Evolutionary conservation across 2,888 invertebrate genomes (phyloP).

Genomic region (Dolomedes plantarius): DNA sequence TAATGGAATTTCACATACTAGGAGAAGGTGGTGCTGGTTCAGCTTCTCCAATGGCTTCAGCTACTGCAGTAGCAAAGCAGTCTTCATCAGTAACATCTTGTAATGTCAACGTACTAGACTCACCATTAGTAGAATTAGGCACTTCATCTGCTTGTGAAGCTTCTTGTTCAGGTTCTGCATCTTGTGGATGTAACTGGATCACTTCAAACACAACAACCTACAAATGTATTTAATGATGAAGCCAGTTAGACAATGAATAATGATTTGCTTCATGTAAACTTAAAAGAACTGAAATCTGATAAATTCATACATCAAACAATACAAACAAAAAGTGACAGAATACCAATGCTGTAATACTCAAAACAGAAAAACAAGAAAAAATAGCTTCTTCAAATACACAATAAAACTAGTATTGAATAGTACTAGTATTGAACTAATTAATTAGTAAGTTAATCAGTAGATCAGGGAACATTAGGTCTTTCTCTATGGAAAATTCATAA

Average conservation of each 20-base stretch:
- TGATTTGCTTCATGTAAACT: too few species aligned
- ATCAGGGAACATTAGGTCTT: too few species aligned
- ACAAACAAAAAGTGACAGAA: too few species aligned
- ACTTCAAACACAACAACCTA: slow-evolving; percentile 74
- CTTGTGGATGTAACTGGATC: slow-evolving; percentile 68
- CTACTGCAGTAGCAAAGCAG: slow-evolving; percentile 62
- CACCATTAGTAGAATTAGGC: slow-evolving; percentile 6
- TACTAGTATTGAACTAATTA: too few species aligned
- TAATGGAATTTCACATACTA: neutral
- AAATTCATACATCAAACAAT: too few species aligned
- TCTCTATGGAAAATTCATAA: too few species aligned
- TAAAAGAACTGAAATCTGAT: too few species aligned
- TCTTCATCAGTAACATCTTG: slow-evolving; percentile 59
- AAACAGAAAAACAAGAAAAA: too few species aligned
- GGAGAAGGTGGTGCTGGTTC: slow-evolving; percentile 34
- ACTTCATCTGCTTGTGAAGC: neutral
- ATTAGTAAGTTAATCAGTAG: too few species aligned
- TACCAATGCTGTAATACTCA: too few species aligned
- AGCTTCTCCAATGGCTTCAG: slow-evolving; percentile 56
- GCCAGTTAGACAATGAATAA: neutral
- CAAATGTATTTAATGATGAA: neutral
- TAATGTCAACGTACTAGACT: slow-evolving; percentile 15
- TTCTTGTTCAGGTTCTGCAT: neutral
- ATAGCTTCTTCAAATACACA: too few species aligned
- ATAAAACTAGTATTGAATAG: too few species aligned